Percentiles rank a stretch among this genome's conserved stretches.
phyloP scores from a whole-genome alignment of 1,140 invertebrate species.

The Chironomus striatipennis region DNA sequence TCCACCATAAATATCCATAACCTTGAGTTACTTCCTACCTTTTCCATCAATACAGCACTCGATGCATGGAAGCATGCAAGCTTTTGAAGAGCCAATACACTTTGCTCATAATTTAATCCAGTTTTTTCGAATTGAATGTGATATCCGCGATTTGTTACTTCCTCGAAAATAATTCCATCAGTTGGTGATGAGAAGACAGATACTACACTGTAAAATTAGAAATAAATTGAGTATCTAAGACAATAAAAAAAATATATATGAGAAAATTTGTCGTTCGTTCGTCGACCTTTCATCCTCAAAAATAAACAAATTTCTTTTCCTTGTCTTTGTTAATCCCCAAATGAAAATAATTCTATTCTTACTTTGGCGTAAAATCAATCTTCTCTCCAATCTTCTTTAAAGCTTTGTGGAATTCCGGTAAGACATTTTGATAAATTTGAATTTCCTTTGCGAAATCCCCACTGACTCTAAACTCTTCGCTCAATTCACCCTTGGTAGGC shows the following conservation, averaged over 20 bases:
- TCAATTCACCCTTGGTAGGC: neutral
- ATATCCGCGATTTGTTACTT: constrained; percentile 1
- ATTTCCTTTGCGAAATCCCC: constrained; percentile 13
- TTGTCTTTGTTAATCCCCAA: neutral
- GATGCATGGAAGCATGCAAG: neutral
- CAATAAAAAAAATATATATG: neutral
- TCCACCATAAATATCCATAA: too few species aligned
- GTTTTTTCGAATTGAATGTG: constrained; percentile 19
- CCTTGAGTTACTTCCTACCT: neutral
- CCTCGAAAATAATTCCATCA: constrained; percentile 9
- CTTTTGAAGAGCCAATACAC: neutral
- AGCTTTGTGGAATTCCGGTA: neutral
- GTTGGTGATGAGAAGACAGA: neutral
- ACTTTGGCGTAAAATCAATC: constrained; percentile 12
- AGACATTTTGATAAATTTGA: neutral
- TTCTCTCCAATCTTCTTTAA: constrained; percentile 17
- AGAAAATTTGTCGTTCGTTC: neutral
- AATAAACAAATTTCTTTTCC: neutral
- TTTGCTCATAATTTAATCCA: neutral
- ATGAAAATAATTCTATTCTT: neutral
- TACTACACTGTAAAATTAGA: neutral
- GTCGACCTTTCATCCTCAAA: neutral
- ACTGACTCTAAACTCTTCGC: neutral
- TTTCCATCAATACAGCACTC: constrained; percentile 11
- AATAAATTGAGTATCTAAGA: neutral